Conservation (phyloP, 2,888 invertebrate species). For the Rhimphoctona megacephalus region DNA sequence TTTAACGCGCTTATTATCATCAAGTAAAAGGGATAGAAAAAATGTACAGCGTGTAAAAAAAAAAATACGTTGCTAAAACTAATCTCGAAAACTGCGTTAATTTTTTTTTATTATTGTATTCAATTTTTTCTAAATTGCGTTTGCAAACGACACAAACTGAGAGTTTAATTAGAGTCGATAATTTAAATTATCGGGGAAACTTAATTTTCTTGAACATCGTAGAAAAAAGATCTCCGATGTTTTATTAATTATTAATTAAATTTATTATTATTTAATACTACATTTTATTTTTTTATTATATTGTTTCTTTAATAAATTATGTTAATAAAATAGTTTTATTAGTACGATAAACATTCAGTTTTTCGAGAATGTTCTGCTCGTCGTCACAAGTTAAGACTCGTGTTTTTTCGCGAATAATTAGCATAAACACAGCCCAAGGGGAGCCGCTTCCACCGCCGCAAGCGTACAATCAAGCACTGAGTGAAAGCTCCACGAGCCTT, state of each 20-base stretch:
- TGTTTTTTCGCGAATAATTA: slow-evolving; percentile 56
- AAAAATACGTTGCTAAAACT: background rate
- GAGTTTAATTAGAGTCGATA: too few relatives aligned
- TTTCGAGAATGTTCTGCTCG: background rate
- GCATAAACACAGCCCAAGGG: slow-evolving; percentile 62
- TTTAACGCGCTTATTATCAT: too few relatives aligned
- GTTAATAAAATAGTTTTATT: slow-evolving; percentile 2
- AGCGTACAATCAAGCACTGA: slow-evolving; percentile 67
- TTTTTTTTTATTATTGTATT: background rate
- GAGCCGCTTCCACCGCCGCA: slow-evolving; percentile 67
- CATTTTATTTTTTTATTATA: background rate
- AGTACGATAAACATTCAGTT: background rate
- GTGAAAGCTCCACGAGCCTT: slow-evolving; percentile 68
- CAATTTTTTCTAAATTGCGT: too few relatives aligned
- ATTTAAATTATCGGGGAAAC: too few relatives aligned
- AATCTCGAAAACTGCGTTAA: background rate
- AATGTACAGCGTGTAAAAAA: background rate
- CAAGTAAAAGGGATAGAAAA: too few relatives aligned
- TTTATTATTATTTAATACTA: background rate
- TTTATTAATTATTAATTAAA: too few relatives aligned
- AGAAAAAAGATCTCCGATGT: too few relatives aligned
- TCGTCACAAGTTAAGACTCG: slow-evolving; percentile 18
- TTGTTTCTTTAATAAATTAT: background rate
- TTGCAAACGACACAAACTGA: too few relatives aligned
- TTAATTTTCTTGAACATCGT: too few relatives aligned